These are phyloP conservation scores for Allophyes oxyacanthae DNA, from an alignment of 2,888 invertebrate species.

Conservation along the genomic window DNA sequence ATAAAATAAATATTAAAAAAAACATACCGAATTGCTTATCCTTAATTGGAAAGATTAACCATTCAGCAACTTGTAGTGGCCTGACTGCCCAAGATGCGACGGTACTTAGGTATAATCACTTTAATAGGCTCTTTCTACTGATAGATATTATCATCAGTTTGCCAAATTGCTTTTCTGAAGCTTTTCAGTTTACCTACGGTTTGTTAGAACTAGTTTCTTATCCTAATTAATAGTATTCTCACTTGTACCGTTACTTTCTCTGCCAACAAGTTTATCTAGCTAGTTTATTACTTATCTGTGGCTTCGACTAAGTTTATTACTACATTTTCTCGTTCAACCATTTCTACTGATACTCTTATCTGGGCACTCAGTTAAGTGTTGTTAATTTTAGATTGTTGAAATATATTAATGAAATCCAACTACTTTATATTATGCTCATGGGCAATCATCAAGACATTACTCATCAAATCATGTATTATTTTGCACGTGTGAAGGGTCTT, in stretches of 20 bases:
- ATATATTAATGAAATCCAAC: too few relatives aligned
- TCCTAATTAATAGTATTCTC: slow-evolving; percentile 44
- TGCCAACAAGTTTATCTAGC: slow-evolving; percentile 43
- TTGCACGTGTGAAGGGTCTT: slow-evolving; percentile 12
- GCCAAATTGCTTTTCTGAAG: slow-evolving; percentile 8
- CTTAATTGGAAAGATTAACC: too few relatives aligned
- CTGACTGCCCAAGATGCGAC: too few relatives aligned
- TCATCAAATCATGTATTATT: slow-evolving; percentile 3
- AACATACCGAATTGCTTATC: too few relatives aligned
- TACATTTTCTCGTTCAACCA: slow-evolving; percentile 12
- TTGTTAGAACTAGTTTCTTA: slow-evolving; percentile 37
- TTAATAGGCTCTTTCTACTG: too few relatives aligned
- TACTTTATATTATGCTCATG: too few relatives aligned
- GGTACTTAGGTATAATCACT: too few relatives aligned
- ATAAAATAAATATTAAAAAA: too few relatives aligned
- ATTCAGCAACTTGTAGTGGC: too few relatives aligned
- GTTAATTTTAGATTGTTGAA: slow-evolving; percentile 14
- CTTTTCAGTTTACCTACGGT: slow-evolving; percentile 2
- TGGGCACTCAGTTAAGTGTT: slow-evolving; percentile 13
- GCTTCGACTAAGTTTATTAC: slow-evolving; percentile 28
- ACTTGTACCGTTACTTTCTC: slow-evolving; percentile 38
- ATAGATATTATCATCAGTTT: neutral
- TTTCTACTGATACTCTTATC: slow-evolving; percentile 26
- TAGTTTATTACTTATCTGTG: slow-evolving; percentile 37
- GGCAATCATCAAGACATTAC: slow-evolving; percentile 1